Evolutionary conservation across 2,113 vertebrate species (phyloP).

Genomic region (Calonectris borealis): DNA sequence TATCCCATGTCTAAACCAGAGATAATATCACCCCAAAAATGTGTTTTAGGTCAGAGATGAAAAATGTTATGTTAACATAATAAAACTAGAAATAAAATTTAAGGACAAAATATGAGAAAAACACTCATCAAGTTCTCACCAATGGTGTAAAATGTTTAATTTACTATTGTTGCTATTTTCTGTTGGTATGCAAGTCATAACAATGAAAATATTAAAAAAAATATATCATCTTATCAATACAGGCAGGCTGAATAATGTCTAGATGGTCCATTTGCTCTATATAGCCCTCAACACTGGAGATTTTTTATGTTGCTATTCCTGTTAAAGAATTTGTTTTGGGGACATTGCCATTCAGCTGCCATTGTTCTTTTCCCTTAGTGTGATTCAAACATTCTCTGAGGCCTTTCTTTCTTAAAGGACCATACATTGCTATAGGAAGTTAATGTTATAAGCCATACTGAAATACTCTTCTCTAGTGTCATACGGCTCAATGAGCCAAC

Average conservation of each 20-base stretch:
- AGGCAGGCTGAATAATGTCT: background rate
- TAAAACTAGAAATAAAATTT: background rate
- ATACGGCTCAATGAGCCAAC: background rate
- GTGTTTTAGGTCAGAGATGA: background rate
- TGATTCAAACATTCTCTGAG: slow-evolving; percentile 45
- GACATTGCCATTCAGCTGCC: background rate
- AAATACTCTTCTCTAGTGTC: slow-evolving; percentile 8
- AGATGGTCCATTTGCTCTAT: slow-evolving; percentile 15
- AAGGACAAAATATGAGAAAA: background rate
- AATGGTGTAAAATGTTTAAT: background rate
- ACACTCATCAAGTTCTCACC: background rate
- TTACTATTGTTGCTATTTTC: background rate
- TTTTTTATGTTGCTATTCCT: slow-evolving; percentile 38
- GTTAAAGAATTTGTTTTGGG: slow-evolving; percentile 52
- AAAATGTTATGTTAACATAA: background rate
- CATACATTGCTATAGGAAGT: slow-evolving; percentile 9
- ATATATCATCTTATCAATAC: background rate
- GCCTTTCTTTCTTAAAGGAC: slow-evolving; percentile 44
- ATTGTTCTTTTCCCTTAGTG: slow-evolving; percentile 30
- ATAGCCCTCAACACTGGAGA: background rate
- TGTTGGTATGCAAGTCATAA: background rate
- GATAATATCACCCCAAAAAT: background rate
- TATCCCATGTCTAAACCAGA: background rate
- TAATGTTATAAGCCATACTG: slow-evolving; percentile 26
- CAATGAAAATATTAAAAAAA: background rate